These are phyloP conservation scores for Harpagus bidentatus DNA, from an alignment of 2,113 vertebrate species.

Conservation along the genomic window DNA sequence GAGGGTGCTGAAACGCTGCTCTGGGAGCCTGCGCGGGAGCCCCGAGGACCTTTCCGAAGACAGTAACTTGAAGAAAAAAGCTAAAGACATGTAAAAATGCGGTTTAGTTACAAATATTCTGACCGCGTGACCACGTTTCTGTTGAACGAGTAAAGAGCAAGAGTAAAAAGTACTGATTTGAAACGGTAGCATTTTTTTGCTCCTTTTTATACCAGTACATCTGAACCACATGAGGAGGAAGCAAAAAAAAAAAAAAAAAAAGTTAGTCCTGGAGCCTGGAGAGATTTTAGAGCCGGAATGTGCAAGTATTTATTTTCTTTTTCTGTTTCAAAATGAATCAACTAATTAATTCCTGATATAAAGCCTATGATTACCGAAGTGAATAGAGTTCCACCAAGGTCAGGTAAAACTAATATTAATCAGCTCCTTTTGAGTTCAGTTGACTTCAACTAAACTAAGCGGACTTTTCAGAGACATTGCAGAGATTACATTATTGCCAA, in stretches of 20 bases:
- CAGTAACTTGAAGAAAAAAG: not conserved
- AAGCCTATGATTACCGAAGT: not conserved
- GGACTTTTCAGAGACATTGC: not conserved
- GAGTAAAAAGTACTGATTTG: not conserved
- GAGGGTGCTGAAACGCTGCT: fast-evolving
- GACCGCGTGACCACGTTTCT: fast-evolving
- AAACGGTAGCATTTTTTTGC: not conserved
- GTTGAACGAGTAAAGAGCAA: not conserved
- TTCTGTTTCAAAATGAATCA: not conserved
- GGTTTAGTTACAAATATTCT: not conserved
- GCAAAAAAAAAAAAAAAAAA: not conserved
- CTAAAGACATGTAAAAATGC: not conserved
- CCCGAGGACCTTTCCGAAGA: too few species aligned
- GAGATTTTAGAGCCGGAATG: not conserved
- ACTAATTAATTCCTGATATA: not conserved
- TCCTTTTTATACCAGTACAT: not conserved
- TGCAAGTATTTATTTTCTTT: not conserved
- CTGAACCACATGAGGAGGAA: not conserved
- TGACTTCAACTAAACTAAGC: not conserved
- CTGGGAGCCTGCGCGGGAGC: fast-evolving
- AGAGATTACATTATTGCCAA: not conserved
- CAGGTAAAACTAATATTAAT: not conserved
- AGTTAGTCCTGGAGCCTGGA: too few species aligned
- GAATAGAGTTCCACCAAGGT: not conserved
- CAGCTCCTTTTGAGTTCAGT: not conserved